Evolutionary conservation across 2,113 vertebrate species (phyloP).

Genomic region (Raja brachyura): DNA sequence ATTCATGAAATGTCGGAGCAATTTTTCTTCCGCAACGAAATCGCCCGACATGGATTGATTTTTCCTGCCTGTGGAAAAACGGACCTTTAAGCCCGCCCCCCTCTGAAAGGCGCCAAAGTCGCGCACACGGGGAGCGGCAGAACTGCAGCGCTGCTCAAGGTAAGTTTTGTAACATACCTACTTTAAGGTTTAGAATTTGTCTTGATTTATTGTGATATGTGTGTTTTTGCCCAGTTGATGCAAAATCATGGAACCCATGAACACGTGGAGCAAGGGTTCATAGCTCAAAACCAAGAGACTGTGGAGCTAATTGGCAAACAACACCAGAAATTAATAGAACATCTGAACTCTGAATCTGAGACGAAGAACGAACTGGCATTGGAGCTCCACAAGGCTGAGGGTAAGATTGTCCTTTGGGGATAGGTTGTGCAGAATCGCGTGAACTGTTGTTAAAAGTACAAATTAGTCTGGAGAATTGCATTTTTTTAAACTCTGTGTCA

Average conservation of each 20-base stretch:
- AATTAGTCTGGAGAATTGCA: too few relatives aligned
- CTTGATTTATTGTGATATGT: background rate
- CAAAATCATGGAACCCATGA: conserved; percentile 66
- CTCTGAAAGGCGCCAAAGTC: too few relatives aligned
- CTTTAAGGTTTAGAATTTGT: background rate
- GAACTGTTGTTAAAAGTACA: too few relatives aligned
- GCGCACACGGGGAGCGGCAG: too few relatives aligned
- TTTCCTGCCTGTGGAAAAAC: too few relatives aligned
- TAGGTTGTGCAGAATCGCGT: background rate
- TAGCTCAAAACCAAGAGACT: conserved; percentile 57
- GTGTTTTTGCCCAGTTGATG: conserved; percentile 60
- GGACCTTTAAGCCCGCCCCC: too few relatives aligned
- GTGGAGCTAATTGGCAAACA: conserved; percentile 62
- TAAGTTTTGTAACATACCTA: too few relatives aligned
- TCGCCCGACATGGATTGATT: too few relatives aligned
- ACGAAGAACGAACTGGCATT: conserved; percentile 66
- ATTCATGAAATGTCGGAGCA: too few relatives aligned
- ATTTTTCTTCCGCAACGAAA: too few relatives aligned
- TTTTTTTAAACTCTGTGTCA: too few relatives aligned
- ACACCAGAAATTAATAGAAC: conserved; percentile 67
- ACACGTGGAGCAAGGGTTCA: conserved; percentile 69
- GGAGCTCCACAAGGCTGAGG: conserved; percentile 80
- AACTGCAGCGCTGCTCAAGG: too few relatives aligned
- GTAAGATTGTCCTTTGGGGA: conserved; percentile 53
- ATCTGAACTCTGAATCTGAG: conserved; percentile 63